Conservation (phyloP, 2,113 vertebrate species). For the Saccopteryx leptura region DNA sequence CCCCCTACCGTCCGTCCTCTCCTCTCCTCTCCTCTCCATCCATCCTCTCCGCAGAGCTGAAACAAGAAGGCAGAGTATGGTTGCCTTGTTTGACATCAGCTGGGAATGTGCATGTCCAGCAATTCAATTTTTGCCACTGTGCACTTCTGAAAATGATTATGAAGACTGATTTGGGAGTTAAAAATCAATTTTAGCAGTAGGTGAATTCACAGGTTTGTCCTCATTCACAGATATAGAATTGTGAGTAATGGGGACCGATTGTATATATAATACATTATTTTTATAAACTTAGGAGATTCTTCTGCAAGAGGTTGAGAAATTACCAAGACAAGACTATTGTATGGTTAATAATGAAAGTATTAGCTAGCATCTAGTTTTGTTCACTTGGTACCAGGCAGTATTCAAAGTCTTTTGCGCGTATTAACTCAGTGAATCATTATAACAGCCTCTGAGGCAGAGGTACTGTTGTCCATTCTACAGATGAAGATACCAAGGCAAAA, state of each 20-base stretch:
- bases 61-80: constrained; percentile 17
- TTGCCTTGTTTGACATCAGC: not conserved
- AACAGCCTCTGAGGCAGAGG: not conserved
- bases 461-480: constrained; percentile 1
- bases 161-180: not conserved
- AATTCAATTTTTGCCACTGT: not conserved
- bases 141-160: not conserved
- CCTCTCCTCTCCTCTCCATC: not conserved
- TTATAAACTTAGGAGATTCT: constrained; percentile 5
- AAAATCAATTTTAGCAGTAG: constrained; percentile 17
- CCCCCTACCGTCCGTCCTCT: not conserved
- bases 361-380: constrained; percentile 23
- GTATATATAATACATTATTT: not conserved
- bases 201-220: not conserved
- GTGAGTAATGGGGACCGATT: not conserved
- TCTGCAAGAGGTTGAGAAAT: not conserved
- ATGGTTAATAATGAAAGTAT: constrained; percentile 53
- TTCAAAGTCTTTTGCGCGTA: not conserved
- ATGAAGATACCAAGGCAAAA: not conserved
- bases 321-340: not conserved
- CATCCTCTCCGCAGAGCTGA: not conserved
- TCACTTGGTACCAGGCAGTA: not conserved
- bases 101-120: not conserved
- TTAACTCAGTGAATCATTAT: not conserved
- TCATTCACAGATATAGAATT: not conserved